phyloP scores from a whole-genome alignment of 2,113 vertebrate species.

The Daboia siamensis region DNA sequence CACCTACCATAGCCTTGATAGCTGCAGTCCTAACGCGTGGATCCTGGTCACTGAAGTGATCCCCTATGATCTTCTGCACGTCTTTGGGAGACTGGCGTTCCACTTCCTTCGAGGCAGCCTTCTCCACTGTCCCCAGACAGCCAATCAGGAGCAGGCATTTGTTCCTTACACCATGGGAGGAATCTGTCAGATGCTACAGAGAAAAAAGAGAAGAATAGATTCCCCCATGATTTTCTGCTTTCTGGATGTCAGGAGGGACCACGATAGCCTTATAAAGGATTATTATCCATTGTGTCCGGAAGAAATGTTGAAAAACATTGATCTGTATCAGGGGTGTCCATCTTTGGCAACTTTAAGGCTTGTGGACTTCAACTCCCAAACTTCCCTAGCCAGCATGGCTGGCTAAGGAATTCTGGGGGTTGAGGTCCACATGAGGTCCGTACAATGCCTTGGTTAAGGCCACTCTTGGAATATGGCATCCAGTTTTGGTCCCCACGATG shows the following conservation, averaged over 20 bases:
- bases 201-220: accelerated
- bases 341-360: not conserved
- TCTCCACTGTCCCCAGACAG: constrained; percentile 83
- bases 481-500: no score
- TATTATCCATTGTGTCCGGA: no score
- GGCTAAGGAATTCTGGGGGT: not conserved
- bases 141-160: constrained; percentile 94
- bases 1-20: constrained; percentile 91
- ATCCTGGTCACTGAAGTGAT: constrained; percentile 93
- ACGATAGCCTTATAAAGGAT: not conserved
- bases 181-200: constrained; percentile 84
- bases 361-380: not conserved
- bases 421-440: not conserved
- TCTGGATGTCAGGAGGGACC: not conserved
- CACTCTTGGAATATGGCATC: no score
- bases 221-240: accelerated
- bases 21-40: constrained; percentile 92
- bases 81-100: constrained; percentile 77
- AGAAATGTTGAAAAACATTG: not conserved
- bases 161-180: constrained; percentile 92
- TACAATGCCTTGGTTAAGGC: no score
- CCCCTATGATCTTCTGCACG: constrained; percentile 91
- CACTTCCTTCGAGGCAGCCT: constrained; percentile 74
- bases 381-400: not conserved
- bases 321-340: not conserved